phyloP scores from a whole-genome alignment of 1,140 invertebrate genomes.

The Tetramorium simillimum region DNA sequence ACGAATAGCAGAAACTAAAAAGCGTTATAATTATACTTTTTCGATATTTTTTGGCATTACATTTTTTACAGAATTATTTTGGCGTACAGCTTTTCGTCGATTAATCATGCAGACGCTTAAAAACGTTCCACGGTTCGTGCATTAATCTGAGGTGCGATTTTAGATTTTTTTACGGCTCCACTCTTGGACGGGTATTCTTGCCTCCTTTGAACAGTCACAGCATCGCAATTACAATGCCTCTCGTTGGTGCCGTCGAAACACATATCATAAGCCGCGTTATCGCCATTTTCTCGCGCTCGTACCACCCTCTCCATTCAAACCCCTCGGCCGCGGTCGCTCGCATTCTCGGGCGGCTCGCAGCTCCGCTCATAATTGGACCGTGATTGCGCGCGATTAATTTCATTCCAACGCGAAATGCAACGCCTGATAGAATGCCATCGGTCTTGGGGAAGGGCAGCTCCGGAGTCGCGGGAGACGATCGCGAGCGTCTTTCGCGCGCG shows the following conservation, averaged over 20 bases:
- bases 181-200: neutral
- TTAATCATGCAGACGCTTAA: neutral
- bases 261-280: neutral
- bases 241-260: neutral
- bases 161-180: neutral
- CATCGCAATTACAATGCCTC: neutral
- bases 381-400: conserved; percentile 60
- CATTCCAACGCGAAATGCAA: conserved; percentile 33
- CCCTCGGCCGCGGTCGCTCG: conserved; percentile 17
- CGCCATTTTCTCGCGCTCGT: neutral
- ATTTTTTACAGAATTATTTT: neutral
- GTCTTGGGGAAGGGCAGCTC: conserved; percentile 14
- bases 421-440: conserved; percentile 38
- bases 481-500: conserved; percentile 9
- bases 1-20: neutral
- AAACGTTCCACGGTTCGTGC: neutral
- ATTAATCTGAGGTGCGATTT: neutral
- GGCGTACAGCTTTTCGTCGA: neutral
- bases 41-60: neutral
- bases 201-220: neutral
- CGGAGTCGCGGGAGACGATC: conserved; percentile 17
- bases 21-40: neutral
- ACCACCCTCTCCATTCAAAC: neutral
- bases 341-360: neutral
- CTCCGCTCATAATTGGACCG: conserved; percentile 46